Evolutionary conservation across 2,113 vertebrate genomes (phyloP).

Genomic region (Atherinomorus stipes): DNA sequence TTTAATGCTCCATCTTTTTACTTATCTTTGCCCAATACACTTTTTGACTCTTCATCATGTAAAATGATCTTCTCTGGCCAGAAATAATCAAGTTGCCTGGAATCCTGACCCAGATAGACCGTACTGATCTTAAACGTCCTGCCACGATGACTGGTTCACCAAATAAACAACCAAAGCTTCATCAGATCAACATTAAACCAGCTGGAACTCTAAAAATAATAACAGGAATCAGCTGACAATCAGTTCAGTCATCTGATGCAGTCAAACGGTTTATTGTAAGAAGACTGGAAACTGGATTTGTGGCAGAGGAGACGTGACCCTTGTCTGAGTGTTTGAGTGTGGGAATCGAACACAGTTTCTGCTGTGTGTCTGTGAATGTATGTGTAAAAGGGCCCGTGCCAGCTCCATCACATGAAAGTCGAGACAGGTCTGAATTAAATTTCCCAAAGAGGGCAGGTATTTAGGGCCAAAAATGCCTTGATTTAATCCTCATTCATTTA

Average conservation of each 20-base stretch:
- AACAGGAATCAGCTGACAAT: slow-evolving; percentile 55
- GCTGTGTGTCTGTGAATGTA: neutral
- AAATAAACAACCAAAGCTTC: slow-evolving; percentile 29
- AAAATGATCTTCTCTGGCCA: neutral
- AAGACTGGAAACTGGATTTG: slow-evolving; percentile 11
- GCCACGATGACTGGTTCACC: slow-evolving; percentile 4
- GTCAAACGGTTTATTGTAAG: slow-evolving; percentile 5
- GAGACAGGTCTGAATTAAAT: slow-evolving; percentile 17
- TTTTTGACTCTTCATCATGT: too few species aligned
- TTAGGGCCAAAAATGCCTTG: neutral
- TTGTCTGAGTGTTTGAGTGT: neutral
- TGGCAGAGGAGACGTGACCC: neutral
- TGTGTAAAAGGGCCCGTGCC: neutral
- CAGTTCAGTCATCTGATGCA: slow-evolving; percentile 53
- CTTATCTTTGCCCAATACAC: too few species aligned
- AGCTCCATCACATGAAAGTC: slow-evolving; percentile 30
- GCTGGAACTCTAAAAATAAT: slow-evolving; percentile 22
- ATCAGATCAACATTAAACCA: slow-evolving; percentile 26
- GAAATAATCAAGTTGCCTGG: slow-evolving; percentile 21
- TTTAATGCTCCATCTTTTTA: too few species aligned
- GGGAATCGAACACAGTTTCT: slow-evolving; percentile 13
- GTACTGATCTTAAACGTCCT: slow-evolving; percentile 28
- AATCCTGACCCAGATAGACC: slow-evolving; percentile 43
- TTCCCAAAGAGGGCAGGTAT: neutral
- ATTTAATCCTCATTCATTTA: neutral